phyloP scores from a whole-genome alignment of 2,888 invertebrate genomes.

The Hedychridium roseum region DNA sequence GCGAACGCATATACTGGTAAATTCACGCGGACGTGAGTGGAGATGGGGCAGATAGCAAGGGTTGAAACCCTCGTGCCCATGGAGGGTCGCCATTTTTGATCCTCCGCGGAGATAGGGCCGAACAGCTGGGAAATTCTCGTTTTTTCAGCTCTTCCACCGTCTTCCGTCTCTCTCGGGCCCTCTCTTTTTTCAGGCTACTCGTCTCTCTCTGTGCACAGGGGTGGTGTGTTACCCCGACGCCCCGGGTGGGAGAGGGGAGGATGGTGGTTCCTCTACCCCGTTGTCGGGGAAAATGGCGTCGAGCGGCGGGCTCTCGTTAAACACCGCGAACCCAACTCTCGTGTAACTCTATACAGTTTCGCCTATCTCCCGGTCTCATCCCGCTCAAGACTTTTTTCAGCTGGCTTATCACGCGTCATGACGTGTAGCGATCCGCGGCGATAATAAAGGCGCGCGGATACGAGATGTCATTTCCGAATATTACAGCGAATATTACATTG shows the following conservation, averaged over 20 bases:
- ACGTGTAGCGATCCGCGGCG: too few relatives aligned
- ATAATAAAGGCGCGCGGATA: too few relatives aligned
- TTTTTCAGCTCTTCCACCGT: slow-evolving; percentile 20
- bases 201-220: slow-evolving; percentile 5
- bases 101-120: slow-evolving; percentile 43
- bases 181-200: slow-evolving; percentile 14
- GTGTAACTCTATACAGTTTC: too few relatives aligned
- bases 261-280: too few relatives aligned
- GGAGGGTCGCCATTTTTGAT: slow-evolving; percentile 57
- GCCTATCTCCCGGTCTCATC: too few relatives aligned
- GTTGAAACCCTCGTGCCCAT: slow-evolving; percentile 52
- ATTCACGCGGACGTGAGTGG: slow-evolving; percentile 28
- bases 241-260: neutral
- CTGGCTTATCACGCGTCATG: too few relatives aligned
- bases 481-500: too few relatives aligned
- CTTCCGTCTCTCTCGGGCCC: slow-evolving; percentile 14
- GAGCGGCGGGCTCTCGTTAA: too few relatives aligned
- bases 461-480: too few relatives aligned
- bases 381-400: too few relatives aligned
- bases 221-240: slow-evolving; percentile 2
- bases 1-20: slow-evolving; percentile 26
- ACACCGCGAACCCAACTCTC: too few relatives aligned
- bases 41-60: slow-evolving; percentile 59
- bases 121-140: slow-evolving; percentile 62
- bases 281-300: too few relatives aligned